Base-by-base conservation (phyloP, 2,797 vertebrate genomes). In the Geotrypetes seraphini region DNA sequence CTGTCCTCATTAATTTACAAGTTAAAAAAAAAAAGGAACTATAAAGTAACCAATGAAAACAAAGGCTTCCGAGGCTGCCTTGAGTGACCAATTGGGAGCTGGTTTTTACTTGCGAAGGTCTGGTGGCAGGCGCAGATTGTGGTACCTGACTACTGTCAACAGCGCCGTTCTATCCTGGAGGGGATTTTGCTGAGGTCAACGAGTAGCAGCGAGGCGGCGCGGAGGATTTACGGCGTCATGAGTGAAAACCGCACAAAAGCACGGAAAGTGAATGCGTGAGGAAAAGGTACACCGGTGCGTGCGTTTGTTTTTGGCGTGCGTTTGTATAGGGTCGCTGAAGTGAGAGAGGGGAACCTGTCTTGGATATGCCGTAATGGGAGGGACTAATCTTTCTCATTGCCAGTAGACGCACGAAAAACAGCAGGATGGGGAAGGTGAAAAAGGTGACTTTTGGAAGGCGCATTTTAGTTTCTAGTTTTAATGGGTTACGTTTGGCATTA, bases 101-200 rank as follows among this genome's bases (percentile, higher is more conserved):
- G 25, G 31, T 31, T 47, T 31, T 47, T 34, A 26, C 43, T 39
- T 46, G 43, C 9, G 23, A 28, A 19, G 29, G 39, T 47, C 47
- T 34, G 31, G 35, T 39, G 25, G 26, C 26, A 18, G 22, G 17
- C 18, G 25, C 34, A 35, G 29, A 24, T 12, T 47, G 43, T 47
- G 43, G 21, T 35, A 29, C 43, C 43, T 33, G n/a, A 25, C 18
- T 22, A 31, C 36, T 29, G 30, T 35, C 37, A 30, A 20, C 19
- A 18, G 25, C 33, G 10, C 16, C 39, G 23, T 12, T 32, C 24
- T 22, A 25, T n/a, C n/a, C n/a, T 22, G 13, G 11, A 33, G 33
- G 19, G 23, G 31, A 32, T 31, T 33, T 19, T 46, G 35, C 43
- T 38, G 35, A 46, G 36, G 12, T 25, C 19, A 28, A 30, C 36